A percentile compares a stretch with the other conserved stretches of the same genome.
Conservation (phyloP, 1,140 invertebrate species). For the Drosophila persimilis region DNA sequence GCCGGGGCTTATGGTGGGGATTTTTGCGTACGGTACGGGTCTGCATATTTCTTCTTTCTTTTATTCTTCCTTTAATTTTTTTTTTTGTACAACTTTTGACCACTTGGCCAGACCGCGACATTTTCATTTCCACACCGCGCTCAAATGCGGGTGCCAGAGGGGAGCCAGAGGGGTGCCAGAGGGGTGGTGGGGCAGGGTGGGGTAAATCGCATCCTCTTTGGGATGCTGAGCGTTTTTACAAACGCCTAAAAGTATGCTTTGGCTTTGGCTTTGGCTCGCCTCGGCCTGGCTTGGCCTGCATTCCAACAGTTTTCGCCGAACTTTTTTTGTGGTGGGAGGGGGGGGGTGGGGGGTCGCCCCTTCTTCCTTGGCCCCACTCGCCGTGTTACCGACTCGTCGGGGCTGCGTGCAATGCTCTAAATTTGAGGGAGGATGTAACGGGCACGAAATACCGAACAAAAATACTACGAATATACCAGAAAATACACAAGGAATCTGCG, state of each 20-base stretch:
- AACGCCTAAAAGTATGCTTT: slow-evolving; percentile 61
- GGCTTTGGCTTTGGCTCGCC: slow-evolving; percentile 37
- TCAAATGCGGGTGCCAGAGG: background rate
- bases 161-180: background rate
- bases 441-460: background rate
- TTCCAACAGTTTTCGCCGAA: slow-evolving; percentile 30
- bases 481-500: background rate
- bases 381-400: slow-evolving; percentile 7
- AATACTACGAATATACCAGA: too few relatives aligned
- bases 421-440: too few relatives aligned
- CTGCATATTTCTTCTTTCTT: too few relatives aligned
- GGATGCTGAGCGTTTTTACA: slow-evolving; percentile 55
- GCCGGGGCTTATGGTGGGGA: background rate
- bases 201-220: background rate
- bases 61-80: too few relatives aligned
- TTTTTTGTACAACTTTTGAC: slow-evolving; percentile 65
- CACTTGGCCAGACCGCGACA: slow-evolving; percentile 75
- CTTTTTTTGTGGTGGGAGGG: slow-evolving; percentile 22
- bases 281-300: slow-evolving; percentile 16
- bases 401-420: background rate
- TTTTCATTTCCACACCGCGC: slow-evolving; percentile 73
- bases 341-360: too few relatives aligned
- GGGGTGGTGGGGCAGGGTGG: background rate
- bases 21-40: background rate
- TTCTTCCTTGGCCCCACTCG: background rate